phyloP scores from a whole-genome alignment of 2,113 vertebrate genomes.

The Erythrolamprus reginae region DNA sequence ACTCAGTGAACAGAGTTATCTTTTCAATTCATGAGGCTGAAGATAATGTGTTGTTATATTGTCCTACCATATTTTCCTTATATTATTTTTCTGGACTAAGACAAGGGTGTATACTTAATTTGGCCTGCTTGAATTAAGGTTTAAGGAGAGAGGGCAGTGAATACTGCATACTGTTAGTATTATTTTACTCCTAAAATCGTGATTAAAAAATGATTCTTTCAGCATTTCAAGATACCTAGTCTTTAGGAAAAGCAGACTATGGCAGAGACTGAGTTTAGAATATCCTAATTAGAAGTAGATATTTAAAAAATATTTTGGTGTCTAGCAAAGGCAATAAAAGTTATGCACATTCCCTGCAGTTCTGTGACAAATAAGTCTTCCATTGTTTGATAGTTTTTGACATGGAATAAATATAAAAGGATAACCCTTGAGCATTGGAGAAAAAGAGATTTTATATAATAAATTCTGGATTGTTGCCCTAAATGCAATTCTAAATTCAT shows the following conservation, averaged over 20 bases:
- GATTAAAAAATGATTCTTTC: background rate
- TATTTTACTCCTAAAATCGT: background rate
- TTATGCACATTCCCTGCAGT: background rate
- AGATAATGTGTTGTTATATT: background rate
- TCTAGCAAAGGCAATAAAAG: background rate
- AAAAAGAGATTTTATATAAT: background rate
- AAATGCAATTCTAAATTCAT: background rate
- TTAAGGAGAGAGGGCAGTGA: background rate
- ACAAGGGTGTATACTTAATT: background rate
- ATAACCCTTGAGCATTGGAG: background rate
- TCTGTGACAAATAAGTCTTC: background rate
- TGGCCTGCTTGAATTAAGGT: background rate
- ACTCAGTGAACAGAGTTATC: background rate
- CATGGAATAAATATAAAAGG: background rate
- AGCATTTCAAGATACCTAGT: constrained; percentile 12
- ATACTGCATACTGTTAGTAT: background rate
- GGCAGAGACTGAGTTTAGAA: background rate
- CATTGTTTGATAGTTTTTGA: background rate
- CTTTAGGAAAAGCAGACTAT: constrained; percentile 22
- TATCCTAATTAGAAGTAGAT: background rate
- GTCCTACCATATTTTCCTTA: background rate
- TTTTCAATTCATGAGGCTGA: background rate
- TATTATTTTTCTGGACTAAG: background rate
- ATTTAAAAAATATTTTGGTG: background rate
- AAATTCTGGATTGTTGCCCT: background rate